Evolutionary conservation across 2,797 vertebrate genomes (phyloP).

Genomic region (Poecilia velifera): DNA sequence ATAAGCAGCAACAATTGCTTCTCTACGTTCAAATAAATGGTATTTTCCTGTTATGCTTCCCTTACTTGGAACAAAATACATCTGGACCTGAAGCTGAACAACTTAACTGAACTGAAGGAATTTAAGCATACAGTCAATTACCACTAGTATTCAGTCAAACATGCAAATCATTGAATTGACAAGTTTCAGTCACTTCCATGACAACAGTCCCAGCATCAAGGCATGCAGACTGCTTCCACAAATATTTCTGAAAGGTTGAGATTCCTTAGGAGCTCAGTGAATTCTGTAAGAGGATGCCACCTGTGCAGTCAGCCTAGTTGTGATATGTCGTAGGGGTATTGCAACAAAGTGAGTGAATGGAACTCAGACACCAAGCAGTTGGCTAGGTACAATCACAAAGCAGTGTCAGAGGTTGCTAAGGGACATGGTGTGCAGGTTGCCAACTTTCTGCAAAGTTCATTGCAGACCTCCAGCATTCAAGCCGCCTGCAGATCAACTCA

Average conservation of each 20-base stretch:
- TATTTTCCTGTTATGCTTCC: neutral
- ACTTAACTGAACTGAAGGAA: neutral
- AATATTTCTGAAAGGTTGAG: neutral
- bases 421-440: too few species aligned
- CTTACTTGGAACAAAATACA: neutral
- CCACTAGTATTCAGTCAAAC: too few species aligned
- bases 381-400: too few species aligned
- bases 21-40: neutral
- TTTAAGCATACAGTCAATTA: neutral
- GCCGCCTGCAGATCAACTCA: neutral
- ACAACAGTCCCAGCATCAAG: neutral
- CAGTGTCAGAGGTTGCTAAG: too few species aligned
- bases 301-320: neutral
- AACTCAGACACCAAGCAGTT: too few species aligned
- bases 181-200: neutral
- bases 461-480: neutral
- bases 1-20: neutral
- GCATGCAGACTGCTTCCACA: neutral
- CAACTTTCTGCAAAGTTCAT: too few species aligned
- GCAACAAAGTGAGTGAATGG: neutral
- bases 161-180: neutral
- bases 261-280: neutral
- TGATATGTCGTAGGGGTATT: neutral
- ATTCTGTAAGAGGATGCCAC: neutral
- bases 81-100: neutral